These are phyloP conservation scores for Sturmia bella DNA, from an alignment of 2,888 invertebrate species.

Conservation along the genomic window DNA sequence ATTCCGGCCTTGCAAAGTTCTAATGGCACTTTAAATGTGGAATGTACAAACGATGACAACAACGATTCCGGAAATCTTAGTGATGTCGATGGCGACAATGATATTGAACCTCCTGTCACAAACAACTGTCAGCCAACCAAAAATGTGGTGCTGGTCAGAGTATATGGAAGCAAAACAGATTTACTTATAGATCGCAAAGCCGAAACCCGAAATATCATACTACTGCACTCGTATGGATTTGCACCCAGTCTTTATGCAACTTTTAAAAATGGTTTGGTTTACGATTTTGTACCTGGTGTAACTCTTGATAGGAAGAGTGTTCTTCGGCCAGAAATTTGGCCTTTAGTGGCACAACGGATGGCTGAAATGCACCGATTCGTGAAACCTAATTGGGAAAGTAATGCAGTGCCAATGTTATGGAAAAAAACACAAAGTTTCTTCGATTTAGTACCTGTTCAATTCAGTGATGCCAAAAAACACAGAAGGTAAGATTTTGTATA, in stretches of 20 bases:
- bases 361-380: slow-evolving; percentile 90
- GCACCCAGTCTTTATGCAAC: slow-evolving; percentile 94
- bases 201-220: slow-evolving; percentile 86
- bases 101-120: slow-evolving; percentile 32
- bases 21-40: slow-evolving; percentile 22
- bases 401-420: slow-evolving; percentile 87
- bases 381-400: slow-evolving; percentile 61
- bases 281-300: slow-evolving; percentile 92
- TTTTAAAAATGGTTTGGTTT: slow-evolving; percentile 96
- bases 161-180: slow-evolving; percentile 97
- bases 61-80: slow-evolving; percentile 70
- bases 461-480: slow-evolving; percentile 86
- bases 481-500: slow-evolving; percentile 84
- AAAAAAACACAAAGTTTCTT: slow-evolving; percentile 89
- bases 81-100: slow-evolving; percentile 58
- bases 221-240: slow-evolving; percentile 88
- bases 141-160: slow-evolving; percentile 91
- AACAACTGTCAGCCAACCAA: slow-evolving; percentile 70
- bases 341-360: slow-evolving; percentile 90
- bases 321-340: slow-evolving; percentile 86
- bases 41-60: slow-evolving; percentile 63
- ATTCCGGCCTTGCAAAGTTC: slow-evolving; percentile 2
- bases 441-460: slow-evolving; percentile 87
- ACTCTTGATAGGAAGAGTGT: slow-evolving; percentile 88
- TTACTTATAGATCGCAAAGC: slow-evolving; percentile 93